phyloP scores from a whole-genome alignment of 37 sponge, comb jelly and placozoan genomes.

The Hormiphora californensis region DNA sequence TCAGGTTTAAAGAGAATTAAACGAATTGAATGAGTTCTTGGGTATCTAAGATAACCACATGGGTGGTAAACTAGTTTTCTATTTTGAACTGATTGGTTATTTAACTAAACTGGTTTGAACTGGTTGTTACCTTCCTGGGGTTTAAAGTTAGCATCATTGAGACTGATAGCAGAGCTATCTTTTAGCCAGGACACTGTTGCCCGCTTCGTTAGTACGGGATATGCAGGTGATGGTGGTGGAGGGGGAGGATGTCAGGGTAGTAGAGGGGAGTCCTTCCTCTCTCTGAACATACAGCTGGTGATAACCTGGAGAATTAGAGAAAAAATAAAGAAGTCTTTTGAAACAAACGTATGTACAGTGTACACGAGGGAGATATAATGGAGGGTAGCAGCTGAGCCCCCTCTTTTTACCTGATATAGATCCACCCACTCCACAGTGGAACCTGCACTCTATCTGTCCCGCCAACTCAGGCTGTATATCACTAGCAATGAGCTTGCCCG shows the following conservation, averaged over 20 bases:
- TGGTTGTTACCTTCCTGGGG: background rate
- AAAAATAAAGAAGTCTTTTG: too few relatives aligned
- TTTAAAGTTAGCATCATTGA: conserved; percentile 35
- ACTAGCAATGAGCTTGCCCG: background rate
- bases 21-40: too few relatives aligned
- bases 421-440: conserved; percentile 10
- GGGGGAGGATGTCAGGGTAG: background rate
- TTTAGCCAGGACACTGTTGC: conserved; percentile 15
- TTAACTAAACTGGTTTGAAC: too few relatives aligned
- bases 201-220: background rate
- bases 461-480: background rate
- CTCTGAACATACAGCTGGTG: conserved; percentile 39
- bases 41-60: too few relatives aligned
- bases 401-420: background rate
- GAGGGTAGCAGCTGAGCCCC: too few relatives aligned
- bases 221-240: conserved; percentile 38
- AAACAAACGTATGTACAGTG: too few relatives aligned
- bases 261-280: background rate
- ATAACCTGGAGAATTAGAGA: too few relatives aligned
- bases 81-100: too few relatives aligned
- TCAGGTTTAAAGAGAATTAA: too few relatives aligned
- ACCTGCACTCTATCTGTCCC: conserved; percentile 11
- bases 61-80: too few relatives aligned
- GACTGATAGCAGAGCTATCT: background rate
- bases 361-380: too few relatives aligned